Evolutionary conservation across 2,888 invertebrate species (phyloP).

Genomic region (Lagria hirta): DNA sequence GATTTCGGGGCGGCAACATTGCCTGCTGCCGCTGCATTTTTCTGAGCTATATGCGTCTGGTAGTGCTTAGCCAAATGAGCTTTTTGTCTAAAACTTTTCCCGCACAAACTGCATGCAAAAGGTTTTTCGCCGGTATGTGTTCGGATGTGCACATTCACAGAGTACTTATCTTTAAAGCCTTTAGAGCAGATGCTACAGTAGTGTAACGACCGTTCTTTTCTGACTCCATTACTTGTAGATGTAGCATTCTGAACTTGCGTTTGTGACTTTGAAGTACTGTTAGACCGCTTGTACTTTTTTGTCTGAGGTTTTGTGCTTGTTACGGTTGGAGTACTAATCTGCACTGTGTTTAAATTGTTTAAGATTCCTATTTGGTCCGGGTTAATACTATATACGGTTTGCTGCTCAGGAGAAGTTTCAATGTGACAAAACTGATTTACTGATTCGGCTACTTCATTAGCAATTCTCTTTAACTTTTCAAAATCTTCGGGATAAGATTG

Average conservation of each 20-base stretch:
- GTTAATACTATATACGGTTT: constrained; percentile 58
- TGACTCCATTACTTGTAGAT: constrained; percentile 69
- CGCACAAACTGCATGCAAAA: constrained; percentile 91
- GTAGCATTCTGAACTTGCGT: constrained; percentile 54
- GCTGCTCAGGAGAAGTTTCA: constrained; percentile 56
- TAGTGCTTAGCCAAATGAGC: constrained; percentile 91
- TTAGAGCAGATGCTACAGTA: constrained; percentile 92
- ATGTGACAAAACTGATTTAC: constrained; percentile 68
- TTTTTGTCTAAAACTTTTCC: constrained; percentile 89
- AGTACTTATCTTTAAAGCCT: constrained; percentile 94
- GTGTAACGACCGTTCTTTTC: constrained; percentile 85
- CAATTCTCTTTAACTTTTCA: constrained; percentile 81
- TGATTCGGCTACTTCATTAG: constrained; percentile 73
- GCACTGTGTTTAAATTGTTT: constrained; percentile 49
- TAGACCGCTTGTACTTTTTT: constrained; percentile 73
- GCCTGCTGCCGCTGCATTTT: constrained; percentile 68
- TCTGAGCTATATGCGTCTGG: constrained; percentile 89
- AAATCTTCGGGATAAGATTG: constrained; percentile 76
- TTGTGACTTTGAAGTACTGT: constrained; percentile 46
- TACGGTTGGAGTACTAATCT: constrained; percentile 60
- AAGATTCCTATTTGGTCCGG: constrained; percentile 50
- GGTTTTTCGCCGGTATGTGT: constrained; percentile 99
- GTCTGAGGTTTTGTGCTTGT: constrained; percentile 63
- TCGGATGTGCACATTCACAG: constrained; percentile 95
- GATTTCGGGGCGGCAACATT: constrained; percentile 51